A percentile compares a stretch with the other conserved stretches of the same genome.
These are phyloP conservation scores for Caloenas nicobarica DNA, from an alignment of 2,113 vertebrate genomes.

Conservation along the genomic window DNA sequence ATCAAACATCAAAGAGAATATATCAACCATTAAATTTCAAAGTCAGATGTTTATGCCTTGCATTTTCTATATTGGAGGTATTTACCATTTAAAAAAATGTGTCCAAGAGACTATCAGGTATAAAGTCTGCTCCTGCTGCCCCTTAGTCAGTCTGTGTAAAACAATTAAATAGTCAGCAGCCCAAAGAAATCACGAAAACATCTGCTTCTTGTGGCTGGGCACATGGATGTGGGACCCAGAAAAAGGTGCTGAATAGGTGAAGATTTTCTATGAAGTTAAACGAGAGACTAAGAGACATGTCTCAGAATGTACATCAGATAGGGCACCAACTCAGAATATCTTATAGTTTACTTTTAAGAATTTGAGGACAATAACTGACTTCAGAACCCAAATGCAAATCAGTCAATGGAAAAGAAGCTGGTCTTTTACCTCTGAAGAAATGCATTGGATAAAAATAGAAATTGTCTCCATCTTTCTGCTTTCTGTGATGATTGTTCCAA, in stretches of 20 bases:
- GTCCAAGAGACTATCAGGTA: not conserved
- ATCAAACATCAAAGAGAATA: not conserved
- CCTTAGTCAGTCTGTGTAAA: not conserved
- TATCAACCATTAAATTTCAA: not conserved
- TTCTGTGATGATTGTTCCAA: not conserved
- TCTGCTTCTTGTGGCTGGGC: not conserved
- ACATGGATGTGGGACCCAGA: not conserved
- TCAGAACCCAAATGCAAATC: not conserved
- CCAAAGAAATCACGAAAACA: not conserved
- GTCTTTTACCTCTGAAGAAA: not conserved
- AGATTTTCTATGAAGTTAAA: not conserved
- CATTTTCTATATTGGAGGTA: not conserved
- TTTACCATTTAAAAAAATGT: not conserved
- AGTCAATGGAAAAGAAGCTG: not conserved
- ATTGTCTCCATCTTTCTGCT: not conserved
- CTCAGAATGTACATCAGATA: not conserved
- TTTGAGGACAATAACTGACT: not conserved
- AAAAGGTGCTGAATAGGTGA: fast-evolving
- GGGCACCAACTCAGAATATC: not conserved
- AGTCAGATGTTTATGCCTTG: not conserved
- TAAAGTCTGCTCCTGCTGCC: not conserved
- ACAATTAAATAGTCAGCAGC: not conserved
- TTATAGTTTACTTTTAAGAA: not conserved
- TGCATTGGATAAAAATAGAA: fast-evolving
- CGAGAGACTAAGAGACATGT: not conserved